A percentile compares a stretch with the other conserved stretches of the same genome.
phyloP scores from a whole-genome alignment of 64 coral and sea anemone genomes.

The Astreopora myriophthalma region DNA sequence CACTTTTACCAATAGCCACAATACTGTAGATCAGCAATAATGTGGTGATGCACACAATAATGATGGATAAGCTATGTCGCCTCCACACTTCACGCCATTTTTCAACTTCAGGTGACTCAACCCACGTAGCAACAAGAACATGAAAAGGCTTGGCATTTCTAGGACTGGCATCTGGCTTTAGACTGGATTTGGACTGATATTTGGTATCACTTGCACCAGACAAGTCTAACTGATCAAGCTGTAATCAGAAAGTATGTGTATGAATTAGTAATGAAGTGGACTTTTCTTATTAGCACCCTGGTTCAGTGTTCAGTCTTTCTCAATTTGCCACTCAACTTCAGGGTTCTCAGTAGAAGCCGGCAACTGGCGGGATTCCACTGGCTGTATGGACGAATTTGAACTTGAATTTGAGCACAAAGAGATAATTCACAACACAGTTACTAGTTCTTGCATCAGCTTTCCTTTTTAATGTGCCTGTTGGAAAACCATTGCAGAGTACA shows the following conservation, averaged over 20 bases:
- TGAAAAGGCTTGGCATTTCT: not conserved
- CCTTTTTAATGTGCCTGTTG: no score
- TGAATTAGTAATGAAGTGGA: not conserved
- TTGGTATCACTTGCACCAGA: slow-evolving; percentile 39
- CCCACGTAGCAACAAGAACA: slow-evolving; percentile 55
- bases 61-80: slow-evolving; percentile 64
- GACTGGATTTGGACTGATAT: slow-evolving; percentile 46
- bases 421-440: no score
- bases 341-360: no score
- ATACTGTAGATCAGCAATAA: slow-evolving; percentile 70
- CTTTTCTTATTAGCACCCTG: no score
- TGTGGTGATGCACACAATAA: slow-evolving; percentile 1
- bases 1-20: slow-evolving; percentile 70
- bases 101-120: slow-evolving; percentile 65
- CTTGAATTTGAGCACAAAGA: no score
- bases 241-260: not conserved
- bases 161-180: slow-evolving; percentile 21
- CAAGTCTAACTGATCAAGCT: slow-evolving; percentile 92
- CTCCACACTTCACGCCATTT: slow-evolving; percentile 60
- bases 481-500: no score
- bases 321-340: no score
- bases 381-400: no score
- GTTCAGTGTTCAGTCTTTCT: no score
- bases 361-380: no score
- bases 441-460: no score